A percentile compares a stretch with the other conserved stretches of the same genome.
Conservation (phyloP, 2,113 vertebrate species). For the Hyperoodon ampullatus region DNA sequence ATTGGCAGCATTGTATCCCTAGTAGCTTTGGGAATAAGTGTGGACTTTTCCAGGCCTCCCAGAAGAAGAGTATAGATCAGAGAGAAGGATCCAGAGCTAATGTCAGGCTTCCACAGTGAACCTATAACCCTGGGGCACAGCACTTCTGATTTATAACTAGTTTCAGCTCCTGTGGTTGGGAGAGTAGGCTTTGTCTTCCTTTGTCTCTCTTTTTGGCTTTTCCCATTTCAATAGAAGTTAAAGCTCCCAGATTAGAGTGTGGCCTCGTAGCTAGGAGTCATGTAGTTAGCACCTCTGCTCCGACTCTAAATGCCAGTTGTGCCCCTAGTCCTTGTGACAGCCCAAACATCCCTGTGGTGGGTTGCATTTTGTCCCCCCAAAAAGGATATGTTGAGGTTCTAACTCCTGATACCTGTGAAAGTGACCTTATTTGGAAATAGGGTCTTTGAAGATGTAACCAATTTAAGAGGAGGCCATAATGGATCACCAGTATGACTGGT, state of each 20-base stretch:
- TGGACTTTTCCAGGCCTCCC: background rate
- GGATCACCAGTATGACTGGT: too few relatives aligned
- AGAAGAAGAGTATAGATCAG: background rate
- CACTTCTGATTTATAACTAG: background rate
- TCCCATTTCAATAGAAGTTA: background rate
- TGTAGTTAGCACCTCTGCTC: background rate
- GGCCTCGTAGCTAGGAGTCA: background rate
- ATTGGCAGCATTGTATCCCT: background rate
- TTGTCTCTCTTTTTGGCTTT: background rate
- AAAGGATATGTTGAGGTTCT: too few relatives aligned
- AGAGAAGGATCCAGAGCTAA: background rate
- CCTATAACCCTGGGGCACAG: background rate
- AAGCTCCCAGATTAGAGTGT: background rate
- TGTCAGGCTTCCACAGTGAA: background rate
- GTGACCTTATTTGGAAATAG: too few relatives aligned
- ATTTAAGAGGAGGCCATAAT: too few relatives aligned
- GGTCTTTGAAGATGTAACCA: too few relatives aligned
- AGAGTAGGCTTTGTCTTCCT: background rate
- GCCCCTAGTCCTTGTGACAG: background rate
- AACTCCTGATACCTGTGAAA: too few relatives aligned
- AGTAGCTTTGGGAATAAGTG: background rate
- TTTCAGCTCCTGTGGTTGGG: background rate
- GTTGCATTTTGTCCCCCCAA: background rate
- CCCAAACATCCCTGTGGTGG: background rate
- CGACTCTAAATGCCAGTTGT: background rate